Conservation (phyloP, 2,888 invertebrate species). For the Coleophora deauratella region DNA sequence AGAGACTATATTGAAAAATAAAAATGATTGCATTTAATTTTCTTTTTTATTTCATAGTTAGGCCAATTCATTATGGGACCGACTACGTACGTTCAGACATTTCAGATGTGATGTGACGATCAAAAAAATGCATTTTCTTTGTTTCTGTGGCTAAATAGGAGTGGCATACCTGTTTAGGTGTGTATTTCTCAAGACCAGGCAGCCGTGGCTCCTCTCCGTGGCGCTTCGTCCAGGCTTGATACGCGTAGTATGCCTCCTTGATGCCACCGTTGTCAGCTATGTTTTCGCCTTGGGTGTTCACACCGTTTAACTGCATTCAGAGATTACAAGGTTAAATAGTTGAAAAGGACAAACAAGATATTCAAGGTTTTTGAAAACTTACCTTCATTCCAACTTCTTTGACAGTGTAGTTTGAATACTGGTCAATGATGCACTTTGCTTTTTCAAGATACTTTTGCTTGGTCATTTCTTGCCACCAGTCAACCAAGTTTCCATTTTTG, state of each 20-base stretch:
- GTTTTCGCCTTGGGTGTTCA: constrained; percentile 94
- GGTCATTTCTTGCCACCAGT: constrained; percentile 94
- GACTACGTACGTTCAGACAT: too few relatives aligned
- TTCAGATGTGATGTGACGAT: too few relatives aligned
- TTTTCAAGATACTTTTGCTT: constrained; percentile 87
- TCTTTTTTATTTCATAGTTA: too few relatives aligned
- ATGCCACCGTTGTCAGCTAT: constrained; percentile 97
- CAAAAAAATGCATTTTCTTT: too few relatives aligned
- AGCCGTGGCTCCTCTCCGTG: constrained; percentile 78
- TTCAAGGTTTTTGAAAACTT: constrained; percentile 35
- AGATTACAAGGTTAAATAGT: neutral
- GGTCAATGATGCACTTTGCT: constrained; percentile 93
- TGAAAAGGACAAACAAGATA: too few relatives aligned
- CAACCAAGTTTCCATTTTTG: constrained; percentile 90
- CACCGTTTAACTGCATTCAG: constrained; percentile 83
- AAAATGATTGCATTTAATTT: too few relatives aligned
- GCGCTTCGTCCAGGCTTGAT: constrained; percentile 80
- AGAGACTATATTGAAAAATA: too few relatives aligned
- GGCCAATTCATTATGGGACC: too few relatives aligned
- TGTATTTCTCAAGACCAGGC: constrained; percentile 80
- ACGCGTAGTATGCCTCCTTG: constrained; percentile 91
- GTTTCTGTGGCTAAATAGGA: too few relatives aligned
- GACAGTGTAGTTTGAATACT: constrained; percentile 93
- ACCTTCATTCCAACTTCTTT: constrained; percentile 83
- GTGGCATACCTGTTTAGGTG: constrained; percentile 73